A percentile compares a stretch with the other conserved stretches of the same genome.
Evolutionary conservation across 2,888 invertebrate genomes (phyloP).

Genomic region (Lysandra coridon): DNA sequence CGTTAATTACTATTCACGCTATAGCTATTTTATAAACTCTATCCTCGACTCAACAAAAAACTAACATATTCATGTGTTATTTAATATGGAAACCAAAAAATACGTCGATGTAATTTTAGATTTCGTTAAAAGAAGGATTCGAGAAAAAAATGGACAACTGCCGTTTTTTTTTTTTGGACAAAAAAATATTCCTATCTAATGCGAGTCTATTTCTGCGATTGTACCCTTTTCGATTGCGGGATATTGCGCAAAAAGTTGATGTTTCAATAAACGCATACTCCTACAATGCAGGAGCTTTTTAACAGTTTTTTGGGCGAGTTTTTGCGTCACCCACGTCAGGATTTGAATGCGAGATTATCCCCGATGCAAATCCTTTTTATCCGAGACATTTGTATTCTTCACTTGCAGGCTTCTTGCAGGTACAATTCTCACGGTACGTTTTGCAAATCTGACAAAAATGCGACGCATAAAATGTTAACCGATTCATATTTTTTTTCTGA

Average conservation of each 20-base stretch:
- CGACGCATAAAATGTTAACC: conserved; percentile 1
- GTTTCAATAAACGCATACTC: conserved; percentile 56
- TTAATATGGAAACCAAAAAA: conserved; percentile 30
- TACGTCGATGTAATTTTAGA: conserved; percentile 45
- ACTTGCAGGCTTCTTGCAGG: conserved; percentile 29
- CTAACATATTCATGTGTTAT: conserved; percentile 26
- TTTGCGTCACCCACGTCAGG: conserved; percentile 46
- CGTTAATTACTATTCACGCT: background rate
- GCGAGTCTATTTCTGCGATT: conserved; percentile 48
- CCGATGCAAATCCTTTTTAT: conserved; percentile 51
- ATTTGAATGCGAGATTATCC: conserved; percentile 48
- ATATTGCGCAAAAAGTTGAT: conserved; percentile 50
- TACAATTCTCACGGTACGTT: conserved; percentile 25
- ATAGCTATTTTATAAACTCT: background rate
- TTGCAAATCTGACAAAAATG: conserved; percentile 11
- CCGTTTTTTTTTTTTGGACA: conserved; percentile 54
- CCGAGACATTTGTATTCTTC: conserved; percentile 41
- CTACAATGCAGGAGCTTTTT: conserved; percentile 44
- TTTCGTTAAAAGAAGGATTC: conserved; percentile 43
- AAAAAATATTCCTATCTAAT: conserved; percentile 44
- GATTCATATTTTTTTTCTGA: background rate
- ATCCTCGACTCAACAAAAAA: conserved; percentile 4
- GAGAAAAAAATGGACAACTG: conserved; percentile 55
- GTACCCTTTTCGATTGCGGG: conserved; percentile 50
- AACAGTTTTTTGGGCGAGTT: conserved; percentile 41